Evolutionary conservation across 2,888 invertebrate genomes (phyloP).

Genomic region (Phytoseiulus persimilis): DNA sequence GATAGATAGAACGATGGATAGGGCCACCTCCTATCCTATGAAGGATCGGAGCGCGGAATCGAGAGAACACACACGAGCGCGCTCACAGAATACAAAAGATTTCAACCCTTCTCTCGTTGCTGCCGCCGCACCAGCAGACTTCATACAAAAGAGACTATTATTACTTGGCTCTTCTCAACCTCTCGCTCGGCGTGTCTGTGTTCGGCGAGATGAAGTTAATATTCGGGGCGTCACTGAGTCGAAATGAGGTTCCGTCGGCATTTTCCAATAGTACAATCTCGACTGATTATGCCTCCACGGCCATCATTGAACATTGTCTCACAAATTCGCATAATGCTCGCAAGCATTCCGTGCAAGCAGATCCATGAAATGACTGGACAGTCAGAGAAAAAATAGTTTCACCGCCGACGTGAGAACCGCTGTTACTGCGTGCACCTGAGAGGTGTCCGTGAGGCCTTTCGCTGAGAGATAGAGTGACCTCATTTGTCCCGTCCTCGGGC

Average conservation of each 20-base stretch:
- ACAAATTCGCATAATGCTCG: not conserved
- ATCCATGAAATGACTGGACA: not conserved
- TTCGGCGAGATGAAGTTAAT: constrained; percentile 35
- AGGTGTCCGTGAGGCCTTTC: not conserved
- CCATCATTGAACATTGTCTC: not conserved
- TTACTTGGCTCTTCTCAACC: constrained; percentile 5
- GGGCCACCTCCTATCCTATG: not conserved
- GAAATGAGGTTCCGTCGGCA: constrained; percentile 16
- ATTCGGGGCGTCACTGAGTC: constrained; percentile 10
- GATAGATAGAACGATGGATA: not conserved
- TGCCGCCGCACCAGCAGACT: not conserved
- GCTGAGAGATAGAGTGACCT: not conserved
- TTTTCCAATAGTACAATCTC: not conserved
- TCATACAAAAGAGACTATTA: constrained; percentile 34
- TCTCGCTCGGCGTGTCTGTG: not conserved
- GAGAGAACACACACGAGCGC: not conserved
- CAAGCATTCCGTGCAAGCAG: no score
- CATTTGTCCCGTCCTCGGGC: not conserved
- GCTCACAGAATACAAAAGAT: constrained; percentile 26
- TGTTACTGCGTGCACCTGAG: not conserved
- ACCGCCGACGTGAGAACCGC: not conserved
- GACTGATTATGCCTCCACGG: not conserved
- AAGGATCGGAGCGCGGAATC: not conserved
- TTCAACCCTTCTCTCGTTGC: constrained; percentile 23
- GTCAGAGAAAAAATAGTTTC: not conserved